Evolutionary conservation across 2,888 invertebrate species (phyloP), one percentile per base, ranked within the genome.

Genomic region (Pammene aurita): DNA sequence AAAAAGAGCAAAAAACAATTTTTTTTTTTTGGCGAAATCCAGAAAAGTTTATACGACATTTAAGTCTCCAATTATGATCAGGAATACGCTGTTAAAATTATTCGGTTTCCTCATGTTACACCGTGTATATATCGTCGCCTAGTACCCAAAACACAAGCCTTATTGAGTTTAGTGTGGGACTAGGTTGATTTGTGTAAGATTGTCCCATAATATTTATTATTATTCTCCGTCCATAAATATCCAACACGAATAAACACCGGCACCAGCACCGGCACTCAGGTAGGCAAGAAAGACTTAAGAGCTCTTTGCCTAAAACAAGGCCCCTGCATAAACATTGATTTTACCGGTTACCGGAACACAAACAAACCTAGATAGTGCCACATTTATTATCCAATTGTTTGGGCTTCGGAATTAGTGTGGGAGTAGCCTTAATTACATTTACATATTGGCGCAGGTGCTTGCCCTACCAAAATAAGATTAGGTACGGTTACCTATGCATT

Each of bases 371-470:
- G 55, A 62, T 67, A 56, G 63, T 34, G 42, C 56, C 62, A 63
- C 56, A 63, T 64, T 64, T 54, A 64, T 58, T 64, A 69, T 48
- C 68, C 64, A 64, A 64, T 63, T 62, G 56, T 62, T 67, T 69
- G 64, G 46, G 58, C 35, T 56, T 38, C 18, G 41, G 64, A 60
- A 72, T 75, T 74, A 72, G 67, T 61, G 55, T 42, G 52, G 56
- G 57, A 57, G 61, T 71, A 65, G 68, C 66, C 70, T 70, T 73
- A 75, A 79, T 79, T 76, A 76, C 76, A 79, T 80, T 79, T 73
- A 75, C 79, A 80, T 80, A 80, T 76, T 68, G 75, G 72, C 68
- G 56, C 74, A 77, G 72, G 72, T 76, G 75, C 61, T 42, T 60
- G 64, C 16, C 10, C 38, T 58, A 42, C 50, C 41, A 41, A 42